Evolutionary conservation across 2,113 vertebrate genomes (phyloP).

Genomic region (Campylomormyrus tamandua): DNA sequence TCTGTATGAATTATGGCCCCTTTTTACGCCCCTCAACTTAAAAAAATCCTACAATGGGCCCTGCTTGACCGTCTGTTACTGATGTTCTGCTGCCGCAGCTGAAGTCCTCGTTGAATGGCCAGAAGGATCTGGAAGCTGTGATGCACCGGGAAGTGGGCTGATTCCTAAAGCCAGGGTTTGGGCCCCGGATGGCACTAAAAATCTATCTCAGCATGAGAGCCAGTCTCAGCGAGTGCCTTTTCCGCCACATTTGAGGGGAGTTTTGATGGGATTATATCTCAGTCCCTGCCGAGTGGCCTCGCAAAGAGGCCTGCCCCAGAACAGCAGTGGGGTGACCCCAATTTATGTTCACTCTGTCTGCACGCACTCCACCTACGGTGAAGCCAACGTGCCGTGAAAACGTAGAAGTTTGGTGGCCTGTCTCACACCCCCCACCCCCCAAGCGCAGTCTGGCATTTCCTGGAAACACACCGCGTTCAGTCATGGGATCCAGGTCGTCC

Average conservation of each 20-base stretch:
- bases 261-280: not conserved
- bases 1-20: not conserved
- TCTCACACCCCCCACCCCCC: not conserved
- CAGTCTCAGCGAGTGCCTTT: not conserved
- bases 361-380: not conserved
- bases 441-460: not conserved
- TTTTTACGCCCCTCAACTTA: not conserved
- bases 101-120: not conserved
- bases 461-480: not conserved
- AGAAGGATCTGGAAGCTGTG: not conserved
- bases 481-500: not conserved
- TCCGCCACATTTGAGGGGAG: not conserved
- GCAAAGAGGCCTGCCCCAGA: not conserved
- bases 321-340: not conserved
- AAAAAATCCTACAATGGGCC: not conserved
- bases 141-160: not conserved
- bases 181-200: not conserved
- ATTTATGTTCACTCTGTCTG: not conserved
- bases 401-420: not conserved
- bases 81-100: not conserved
- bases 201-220: not conserved
- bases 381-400: not conserved
- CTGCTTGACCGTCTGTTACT: not conserved
- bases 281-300: not conserved
- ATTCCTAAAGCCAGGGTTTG: not conserved